Evolutionary conservation across 1,140 invertebrate species (phyloP), one percentile per base, ranked within the genome.

Genomic region (Mylabris phalerata): DNA sequence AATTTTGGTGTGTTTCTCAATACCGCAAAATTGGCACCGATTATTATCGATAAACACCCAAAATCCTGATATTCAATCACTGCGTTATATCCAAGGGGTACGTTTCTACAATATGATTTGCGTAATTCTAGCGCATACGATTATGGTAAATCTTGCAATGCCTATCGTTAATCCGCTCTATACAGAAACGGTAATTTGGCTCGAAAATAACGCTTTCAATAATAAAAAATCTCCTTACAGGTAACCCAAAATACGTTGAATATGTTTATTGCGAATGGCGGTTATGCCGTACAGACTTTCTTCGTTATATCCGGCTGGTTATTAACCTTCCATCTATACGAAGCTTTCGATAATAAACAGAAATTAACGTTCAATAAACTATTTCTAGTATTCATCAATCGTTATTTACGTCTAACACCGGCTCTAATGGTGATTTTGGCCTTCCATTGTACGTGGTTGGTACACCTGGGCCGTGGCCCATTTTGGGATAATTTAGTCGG

Each of bases 401-500:
- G 67, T 55, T 68, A 65, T 47, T 42, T 68, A 11, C 63, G 67
- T 63, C 67, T 45, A 49, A 32, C 50, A 19, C 69, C 69, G 7
- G 50, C 61, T 5, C 48, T 66, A 19, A 61, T 60, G 9, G 42
- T 67, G 10, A 57, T 69, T 11, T 49, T 69, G 5, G 66, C 59
- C 6, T 54, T 67, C 44, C 60, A 69, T 46, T 50, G 60, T 41
- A 63, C 69, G 1, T 61, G 65, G 54, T 50, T 71, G n/a, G 54
- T 65, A 38, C 59, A 68, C 47, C 24, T 60, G 7, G 59, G 59
- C 11, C 46, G 46, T 46, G 69, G 69, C 24, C 69, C 69, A 10
- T 61, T 68, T 11, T 72, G 69, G 69, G 64, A 71, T 43, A 39
- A 58, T 40, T 58, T 68, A 13, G 50, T 70, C n/a, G 66, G 57